These are phyloP conservation scores for Campaea margaritaria DNA, from an alignment of 2,888 invertebrate genomes.

Conservation along the genomic window DNA sequence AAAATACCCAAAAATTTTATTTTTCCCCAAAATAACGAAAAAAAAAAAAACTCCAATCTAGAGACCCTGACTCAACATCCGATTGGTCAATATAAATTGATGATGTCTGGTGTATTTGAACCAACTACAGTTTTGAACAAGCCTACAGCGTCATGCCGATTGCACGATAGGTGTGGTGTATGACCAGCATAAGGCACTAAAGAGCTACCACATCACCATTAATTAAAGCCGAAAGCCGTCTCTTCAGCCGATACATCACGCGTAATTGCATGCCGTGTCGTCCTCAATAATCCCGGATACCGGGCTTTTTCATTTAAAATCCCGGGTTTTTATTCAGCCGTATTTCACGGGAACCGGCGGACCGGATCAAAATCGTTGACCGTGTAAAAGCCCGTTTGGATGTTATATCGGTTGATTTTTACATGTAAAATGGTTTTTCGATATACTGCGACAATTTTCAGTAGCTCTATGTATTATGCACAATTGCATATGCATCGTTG, in stretches of 20 bases:
- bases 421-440: slow-evolving; percentile 33
- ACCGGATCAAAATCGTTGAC: slow-evolving; percentile 41
- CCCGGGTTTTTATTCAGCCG: slow-evolving; percentile 19
- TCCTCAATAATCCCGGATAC: slow-evolving; percentile 24
- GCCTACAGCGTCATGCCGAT: too few relatives aligned
- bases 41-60: too few relatives aligned
- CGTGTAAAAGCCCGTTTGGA: slow-evolving; percentile 44
- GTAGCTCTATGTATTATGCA: not conserved
- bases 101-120: too few relatives aligned
- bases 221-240: slow-evolving; percentile 16
- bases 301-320: slow-evolving; percentile 26
- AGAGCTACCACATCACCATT: slow-evolving; percentile 5
- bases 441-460: not conserved
- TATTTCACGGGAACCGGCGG: slow-evolving; percentile 30
- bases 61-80: too few relatives aligned
- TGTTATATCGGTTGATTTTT: slow-evolving; percentile 35
- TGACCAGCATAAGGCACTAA: not conserved
- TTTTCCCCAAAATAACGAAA: too few relatives aligned
- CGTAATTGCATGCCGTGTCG: slow-evolving; percentile 22
- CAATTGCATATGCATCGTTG: too few relatives aligned
- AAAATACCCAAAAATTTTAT: too few relatives aligned
- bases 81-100: too few relatives aligned
- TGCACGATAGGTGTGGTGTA: too few relatives aligned
- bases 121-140: too few relatives aligned
- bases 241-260: slow-evolving; percentile 21